Conservation (phyloP, 64 coral and sea anemone species). For the Stichodactyla mertensii region DNA sequence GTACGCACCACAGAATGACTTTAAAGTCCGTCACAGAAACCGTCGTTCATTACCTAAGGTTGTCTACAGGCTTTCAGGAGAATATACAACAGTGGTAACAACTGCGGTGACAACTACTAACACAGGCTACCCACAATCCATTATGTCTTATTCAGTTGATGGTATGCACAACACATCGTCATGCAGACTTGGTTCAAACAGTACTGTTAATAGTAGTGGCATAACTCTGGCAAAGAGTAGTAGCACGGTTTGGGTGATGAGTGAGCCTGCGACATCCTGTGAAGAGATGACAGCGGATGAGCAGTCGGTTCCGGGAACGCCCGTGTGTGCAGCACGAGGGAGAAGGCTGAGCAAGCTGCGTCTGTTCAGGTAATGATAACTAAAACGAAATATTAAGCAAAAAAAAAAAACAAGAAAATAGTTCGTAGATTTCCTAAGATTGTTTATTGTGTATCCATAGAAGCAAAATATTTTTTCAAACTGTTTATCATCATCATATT, state of each 20-base stretch:
- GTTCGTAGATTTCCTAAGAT: too few species aligned
- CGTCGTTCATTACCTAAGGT: slow-evolving; percentile 51
- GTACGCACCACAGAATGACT: slow-evolving; percentile 77
- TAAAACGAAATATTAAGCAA: background rate
- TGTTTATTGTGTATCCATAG: too few species aligned
- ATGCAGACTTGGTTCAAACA: slow-evolving; percentile 24
- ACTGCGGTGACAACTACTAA: slow-evolving; percentile 15
- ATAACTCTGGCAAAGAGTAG: slow-evolving; percentile 28
- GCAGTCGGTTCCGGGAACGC: slow-evolving; percentile 49
- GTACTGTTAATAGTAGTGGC: slow-evolving; percentile 22
- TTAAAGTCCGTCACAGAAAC: slow-evolving; percentile 57
- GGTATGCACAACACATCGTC: slow-evolving; percentile 30
- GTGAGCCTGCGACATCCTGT: slow-evolving; percentile 61
- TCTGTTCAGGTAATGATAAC: slow-evolving; percentile 1
- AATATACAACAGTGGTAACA: slow-evolving; percentile 33
- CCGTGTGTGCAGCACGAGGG: slow-evolving; percentile 16
- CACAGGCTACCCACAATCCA: slow-evolving; percentile 35
- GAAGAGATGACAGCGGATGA: slow-evolving; percentile 80
- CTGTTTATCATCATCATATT: too few species aligned
- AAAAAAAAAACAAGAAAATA: background rate
- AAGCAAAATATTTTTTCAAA: too few species aligned
- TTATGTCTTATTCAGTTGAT: slow-evolving; percentile 3
- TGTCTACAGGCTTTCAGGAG: slow-evolving; percentile 76
- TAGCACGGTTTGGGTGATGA: slow-evolving; percentile 63
- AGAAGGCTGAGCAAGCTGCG: background rate